Base-by-base conservation (phyloP, 2,888 invertebrate genomes). In the Capitulum mitella region DNA sequence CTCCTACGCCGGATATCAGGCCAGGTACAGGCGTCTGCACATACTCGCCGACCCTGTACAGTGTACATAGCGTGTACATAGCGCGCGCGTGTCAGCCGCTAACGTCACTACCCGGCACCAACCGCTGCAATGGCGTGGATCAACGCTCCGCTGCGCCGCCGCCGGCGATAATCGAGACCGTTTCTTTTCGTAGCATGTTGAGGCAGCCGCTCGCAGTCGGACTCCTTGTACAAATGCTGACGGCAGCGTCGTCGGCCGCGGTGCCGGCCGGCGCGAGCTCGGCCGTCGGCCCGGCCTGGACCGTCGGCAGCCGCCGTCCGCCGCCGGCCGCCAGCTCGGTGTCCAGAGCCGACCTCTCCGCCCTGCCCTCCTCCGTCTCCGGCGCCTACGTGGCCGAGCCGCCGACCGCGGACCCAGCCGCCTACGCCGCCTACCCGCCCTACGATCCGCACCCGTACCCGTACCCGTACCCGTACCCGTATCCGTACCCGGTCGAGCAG, bases 1-100 rank as follows among this genome's bases (percentile, higher is more conserved):
- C 46, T 75, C 75, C 29, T 75, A 75, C 46, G n/a, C 75, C 29
- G 46, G 46, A 6, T 75, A 75, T 22, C 75, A 75, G 75, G 75
- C 75, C 75, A 75, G 75, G 75, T 75, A 75, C 29, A 29, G 75
- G 1, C 14, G 16, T 14, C 34, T 64, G 64, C 19, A 64, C 34
- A 64, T 64, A 64, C 51, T n/a, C n/a, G 51, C 51, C 22, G 3
- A 5, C 29, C 16, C 2, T 8, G 34, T n/a, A n/a, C n/a, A n/a
- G n/a, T 34, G 64, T 64, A 64, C 19, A 32, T 64, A 64, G 14
- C 34, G 32, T 34, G 64, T 64, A 64, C 19, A 32, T 64, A 64
- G 14, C 34, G 32, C 32, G 10, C 16, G 34, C 19, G 12, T 19
- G 16, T 8, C 16, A 19, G 8, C n/a, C n/a, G 34, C 32, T 64